A percentile compares a stretch with the other conserved stretches of the same genome.
Evolutionary conservation across 2,113 vertebrate genomes (phyloP).

Genomic region (Gallinago jamesoni): DNA sequence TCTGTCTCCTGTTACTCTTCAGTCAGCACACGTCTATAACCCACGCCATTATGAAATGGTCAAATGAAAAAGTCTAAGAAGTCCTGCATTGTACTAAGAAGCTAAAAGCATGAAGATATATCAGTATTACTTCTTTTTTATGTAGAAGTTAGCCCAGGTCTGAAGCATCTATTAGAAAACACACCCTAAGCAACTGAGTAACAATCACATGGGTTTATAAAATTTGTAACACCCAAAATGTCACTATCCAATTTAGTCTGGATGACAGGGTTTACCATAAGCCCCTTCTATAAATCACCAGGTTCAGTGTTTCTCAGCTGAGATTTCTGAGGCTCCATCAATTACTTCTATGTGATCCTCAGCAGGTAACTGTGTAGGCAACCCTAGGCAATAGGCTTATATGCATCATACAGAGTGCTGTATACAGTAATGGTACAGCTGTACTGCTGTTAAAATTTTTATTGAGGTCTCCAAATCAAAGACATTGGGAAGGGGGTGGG

Average conservation of each 20-base stretch:
- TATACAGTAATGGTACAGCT: not conserved
- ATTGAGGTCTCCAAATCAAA: not conserved
- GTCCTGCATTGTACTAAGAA: not conserved
- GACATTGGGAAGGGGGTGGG: fast-evolving
- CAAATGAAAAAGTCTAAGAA: not conserved
- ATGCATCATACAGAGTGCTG: not conserved
- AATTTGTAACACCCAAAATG: not conserved
- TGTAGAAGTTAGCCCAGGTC: not conserved
- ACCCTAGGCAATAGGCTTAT: not conserved
- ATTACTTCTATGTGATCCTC: not conserved
- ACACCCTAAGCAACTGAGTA: not conserved
- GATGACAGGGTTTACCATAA: not conserved
- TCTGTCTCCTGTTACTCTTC: not conserved
- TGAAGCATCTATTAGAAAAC: not conserved
- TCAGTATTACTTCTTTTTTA: not conserved
- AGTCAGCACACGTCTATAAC: not conserved
- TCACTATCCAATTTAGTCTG: not conserved
- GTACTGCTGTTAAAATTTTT: not conserved
- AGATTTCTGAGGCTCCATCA: not conserved
- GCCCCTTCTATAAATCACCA: not conserved
- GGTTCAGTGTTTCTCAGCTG: not conserved
- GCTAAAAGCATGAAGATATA: not conserved
- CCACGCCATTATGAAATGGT: not conserved
- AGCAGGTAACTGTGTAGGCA: not conserved
- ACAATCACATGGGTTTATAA: not conserved